Conservation (phyloP, 53 echinoderm and acorn worm species). For the Echinarachnius parma region DNA sequence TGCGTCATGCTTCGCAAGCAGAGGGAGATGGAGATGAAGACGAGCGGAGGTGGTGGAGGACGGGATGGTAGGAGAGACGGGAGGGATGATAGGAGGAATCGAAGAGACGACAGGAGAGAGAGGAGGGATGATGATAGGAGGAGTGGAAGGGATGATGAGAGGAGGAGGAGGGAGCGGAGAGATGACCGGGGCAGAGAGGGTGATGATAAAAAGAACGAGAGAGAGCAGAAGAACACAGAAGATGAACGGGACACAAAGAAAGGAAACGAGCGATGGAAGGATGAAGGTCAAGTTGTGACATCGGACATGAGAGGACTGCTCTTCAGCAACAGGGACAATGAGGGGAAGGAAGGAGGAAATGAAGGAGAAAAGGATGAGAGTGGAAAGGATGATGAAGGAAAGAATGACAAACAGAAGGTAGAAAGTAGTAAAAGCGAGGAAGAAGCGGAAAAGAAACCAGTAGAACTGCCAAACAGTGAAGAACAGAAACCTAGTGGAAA, state of each 20-base stretch:
- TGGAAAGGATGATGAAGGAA: not conserved
- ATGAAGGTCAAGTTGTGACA: not conserved
- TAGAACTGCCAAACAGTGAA: not conserved
- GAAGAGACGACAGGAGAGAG: not conserved
- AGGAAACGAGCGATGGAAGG: constrained; percentile 7
- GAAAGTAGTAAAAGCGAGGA: not conserved
- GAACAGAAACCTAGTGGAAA: not conserved
- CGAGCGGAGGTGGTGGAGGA: not conserved
- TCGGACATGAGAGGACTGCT: not conserved
- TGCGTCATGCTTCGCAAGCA: constrained; percentile 32
- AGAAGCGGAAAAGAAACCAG: not conserved
- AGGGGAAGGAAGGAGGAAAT: not conserved
- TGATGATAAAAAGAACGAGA: not conserved
- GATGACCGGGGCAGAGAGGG: not conserved
- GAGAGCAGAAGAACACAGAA: not conserved
- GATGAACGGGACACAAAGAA: not conserved
- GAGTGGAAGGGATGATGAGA: not conserved
- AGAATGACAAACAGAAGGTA: not conserved
- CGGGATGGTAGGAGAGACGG: not conserved
- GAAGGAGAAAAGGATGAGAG: not conserved
- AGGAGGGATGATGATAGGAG: constrained; percentile 1
- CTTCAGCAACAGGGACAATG: not conserved
- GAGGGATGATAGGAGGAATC: not conserved
- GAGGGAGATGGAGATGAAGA: constrained; percentile 17
- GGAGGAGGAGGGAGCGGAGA: not conserved